A percentile compares a stretch with the other conserved stretches of the same genome.
phyloP scores from a whole-genome alignment of 2,113 vertebrate species.

The Hemibagrus wyckioides region DNA sequence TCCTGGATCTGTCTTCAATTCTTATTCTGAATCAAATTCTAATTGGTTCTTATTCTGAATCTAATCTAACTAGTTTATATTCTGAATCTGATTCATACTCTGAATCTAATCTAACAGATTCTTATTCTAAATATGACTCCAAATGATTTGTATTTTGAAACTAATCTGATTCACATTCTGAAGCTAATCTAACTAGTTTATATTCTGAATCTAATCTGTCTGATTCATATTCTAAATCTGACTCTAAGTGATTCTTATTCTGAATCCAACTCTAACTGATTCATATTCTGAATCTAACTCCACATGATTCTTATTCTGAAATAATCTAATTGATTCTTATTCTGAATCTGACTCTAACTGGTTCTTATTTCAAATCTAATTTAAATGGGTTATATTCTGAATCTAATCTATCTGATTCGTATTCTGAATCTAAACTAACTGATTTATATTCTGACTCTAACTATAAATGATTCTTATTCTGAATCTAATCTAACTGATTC shows the following conservation, averaged over 20 bases:
- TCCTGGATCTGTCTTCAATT: background rate
- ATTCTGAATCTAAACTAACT: background rate
- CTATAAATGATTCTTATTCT: background rate
- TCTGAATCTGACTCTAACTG: background rate
- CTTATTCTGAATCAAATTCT: background rate
- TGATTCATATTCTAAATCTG: background rate
- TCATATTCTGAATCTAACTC: background rate
- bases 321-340: background rate
- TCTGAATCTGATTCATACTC: background rate
- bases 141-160: background rate
- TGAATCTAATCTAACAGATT: background rate
- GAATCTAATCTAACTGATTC: background rate
- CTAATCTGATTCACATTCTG: background rate
- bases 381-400: background rate
- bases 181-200: background rate
- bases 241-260: background rate
- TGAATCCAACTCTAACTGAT: background rate
- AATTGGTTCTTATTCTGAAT: background rate
- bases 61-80: background rate
- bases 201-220: background rate
- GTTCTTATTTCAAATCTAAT: background rate
- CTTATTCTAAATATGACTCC: background rate
- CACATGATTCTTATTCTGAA: background rate
- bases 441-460: background rate
- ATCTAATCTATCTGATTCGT: background rate